Evolutionary conservation across 92 coral and sea anemone species (phyloP).

Genomic region (Phenganax subtilis): DNA sequence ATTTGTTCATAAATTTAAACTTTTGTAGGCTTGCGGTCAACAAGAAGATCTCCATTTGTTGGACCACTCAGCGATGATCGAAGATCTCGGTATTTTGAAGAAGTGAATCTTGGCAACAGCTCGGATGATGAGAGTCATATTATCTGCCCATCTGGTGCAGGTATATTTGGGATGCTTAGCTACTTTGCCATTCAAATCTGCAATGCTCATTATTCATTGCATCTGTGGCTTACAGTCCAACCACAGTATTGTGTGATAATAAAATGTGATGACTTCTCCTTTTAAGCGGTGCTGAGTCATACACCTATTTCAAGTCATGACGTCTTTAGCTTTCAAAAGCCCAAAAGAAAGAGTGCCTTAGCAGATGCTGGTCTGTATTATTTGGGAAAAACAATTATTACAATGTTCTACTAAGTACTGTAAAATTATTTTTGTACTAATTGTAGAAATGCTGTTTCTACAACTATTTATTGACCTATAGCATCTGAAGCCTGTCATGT

Average conservation of each 20-base stretch:
- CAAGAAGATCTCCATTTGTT: background rate
- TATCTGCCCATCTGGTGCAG: slow-evolving; percentile 32
- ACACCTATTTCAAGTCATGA: slow-evolving; percentile 63
- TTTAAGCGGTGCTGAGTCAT: slow-evolving; percentile 27
- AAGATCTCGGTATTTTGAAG: slow-evolving; percentile 19
- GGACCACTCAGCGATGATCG: slow-evolving; percentile 11
- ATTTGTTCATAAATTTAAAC: background rate
- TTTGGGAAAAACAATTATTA: slow-evolving; percentile 4
- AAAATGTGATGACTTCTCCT: background rate
- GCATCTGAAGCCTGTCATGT: slow-evolving; percentile 61
- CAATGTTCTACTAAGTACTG: too few species aligned
- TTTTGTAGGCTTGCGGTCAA: slow-evolving; percentile 20
- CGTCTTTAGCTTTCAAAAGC: slow-evolving; percentile 83
- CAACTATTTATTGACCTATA: slow-evolving; percentile 3
- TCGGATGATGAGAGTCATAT: slow-evolving; percentile 24
- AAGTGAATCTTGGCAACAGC: slow-evolving; percentile 8
- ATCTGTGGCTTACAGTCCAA: too few species aligned
- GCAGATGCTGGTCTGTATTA: slow-evolving; percentile 69
- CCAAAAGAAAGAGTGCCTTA: slow-evolving; percentile 59
- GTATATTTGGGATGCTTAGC: background rate
- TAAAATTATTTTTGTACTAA: too few species aligned
- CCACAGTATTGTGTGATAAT: background rate
- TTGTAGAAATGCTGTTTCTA: background rate
- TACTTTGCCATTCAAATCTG: background rate
- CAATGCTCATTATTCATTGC: too few species aligned